Conservation (phyloP, 1,140 invertebrate genomes). For the Trachymyrmex septentrionalis region DNA sequence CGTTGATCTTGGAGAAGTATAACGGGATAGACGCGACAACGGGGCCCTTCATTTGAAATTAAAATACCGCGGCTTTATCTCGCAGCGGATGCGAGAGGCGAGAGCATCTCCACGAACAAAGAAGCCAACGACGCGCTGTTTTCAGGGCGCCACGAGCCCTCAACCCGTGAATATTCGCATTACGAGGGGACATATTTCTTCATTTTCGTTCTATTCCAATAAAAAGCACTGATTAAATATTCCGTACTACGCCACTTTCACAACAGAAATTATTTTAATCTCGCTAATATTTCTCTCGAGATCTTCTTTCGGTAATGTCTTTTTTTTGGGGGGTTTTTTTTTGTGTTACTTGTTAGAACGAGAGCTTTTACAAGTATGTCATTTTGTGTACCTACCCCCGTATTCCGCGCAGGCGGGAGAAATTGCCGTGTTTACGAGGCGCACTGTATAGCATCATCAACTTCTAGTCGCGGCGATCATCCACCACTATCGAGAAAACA, state of each 20-base stretch:
- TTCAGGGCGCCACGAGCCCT: constrained; percentile 36
- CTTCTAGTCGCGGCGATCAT: constrained; percentile 31
- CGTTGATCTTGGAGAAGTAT: constrained; percentile 27
- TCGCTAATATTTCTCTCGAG: constrained; percentile 11
- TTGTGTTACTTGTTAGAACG: neutral
- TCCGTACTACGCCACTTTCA: neutral
- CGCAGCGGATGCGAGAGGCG: constrained; percentile 16
- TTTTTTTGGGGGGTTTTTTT: neutral
- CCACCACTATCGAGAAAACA: constrained; percentile 43
- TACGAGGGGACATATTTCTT: constrained; percentile 3
- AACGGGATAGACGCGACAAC: neutral
- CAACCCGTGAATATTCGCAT: constrained; percentile 47
- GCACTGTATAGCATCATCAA: constrained; percentile 27
- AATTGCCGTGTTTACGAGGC: constrained; percentile 53
- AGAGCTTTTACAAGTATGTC: constrained; percentile 35
- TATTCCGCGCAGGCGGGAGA: constrained; percentile 12
- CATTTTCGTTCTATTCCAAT: constrained; percentile 25
- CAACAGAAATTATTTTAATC: constrained; percentile 7
- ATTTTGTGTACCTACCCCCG: neutral
- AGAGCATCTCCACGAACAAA: constrained; percentile 50
- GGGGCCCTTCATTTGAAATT: constrained; percentile 56
- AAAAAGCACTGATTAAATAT: constrained; percentile 49
- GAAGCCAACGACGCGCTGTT: constrained; percentile 54
- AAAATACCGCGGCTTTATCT: constrained; percentile 61
- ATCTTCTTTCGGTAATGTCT: neutral